Evolutionary conservation across 2,113 vertebrate species (phyloP), one percentile per base, ranked within the genome.

Genomic region (Uria lomvia): DNA sequence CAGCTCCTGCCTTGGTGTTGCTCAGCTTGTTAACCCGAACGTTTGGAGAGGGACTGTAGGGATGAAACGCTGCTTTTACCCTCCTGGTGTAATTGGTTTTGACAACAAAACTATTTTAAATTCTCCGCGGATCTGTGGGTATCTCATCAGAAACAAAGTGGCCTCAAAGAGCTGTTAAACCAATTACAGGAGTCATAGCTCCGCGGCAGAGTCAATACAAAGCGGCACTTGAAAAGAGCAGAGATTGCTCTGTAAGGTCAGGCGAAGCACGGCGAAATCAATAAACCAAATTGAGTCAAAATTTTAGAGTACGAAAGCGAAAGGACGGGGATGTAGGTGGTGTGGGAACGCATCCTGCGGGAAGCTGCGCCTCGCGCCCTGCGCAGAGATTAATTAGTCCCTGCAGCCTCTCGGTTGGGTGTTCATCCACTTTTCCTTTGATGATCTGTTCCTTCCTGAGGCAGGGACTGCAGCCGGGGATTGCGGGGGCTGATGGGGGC

Each of bases 201-300:
- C 52, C 40, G 3, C 49, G 2, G 73, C 67, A 63, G 50, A 92
- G 86, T 95, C 96, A 53, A 95, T 95, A 87, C 34, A 5, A 55
- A 91, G 75, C 32, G 30, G 92, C 88, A 70, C 91, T 76, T 86
- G 92, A 62, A 74, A 85, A 70, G 93, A 92, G 90, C 90, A 86
- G 15, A 19, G 83, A 50, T 23, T 43, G 75, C 60, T 77, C 56
- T 6, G 75, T 17, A 74, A 94, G 96, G 96, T 92, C 91, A 90
- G 86, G 62, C 11, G 3, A 60, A 83, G 90, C 81, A 26, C 20
- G 8, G 60, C 81, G 17, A 14, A 42, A 94, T 90, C 93, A 47
- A 92, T 92, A 49, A 72, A 6, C 81, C 81, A 83, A 86, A 86
- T 5, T 55, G 91, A 93, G 88, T 67, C 82, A 65, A 79, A 80